A percentile compares a stretch with the other conserved stretches of the same genome.
Evolutionary conservation across 2,888 invertebrate genomes (phyloP).

Genomic region (Standfussiana lucernea): DNA sequence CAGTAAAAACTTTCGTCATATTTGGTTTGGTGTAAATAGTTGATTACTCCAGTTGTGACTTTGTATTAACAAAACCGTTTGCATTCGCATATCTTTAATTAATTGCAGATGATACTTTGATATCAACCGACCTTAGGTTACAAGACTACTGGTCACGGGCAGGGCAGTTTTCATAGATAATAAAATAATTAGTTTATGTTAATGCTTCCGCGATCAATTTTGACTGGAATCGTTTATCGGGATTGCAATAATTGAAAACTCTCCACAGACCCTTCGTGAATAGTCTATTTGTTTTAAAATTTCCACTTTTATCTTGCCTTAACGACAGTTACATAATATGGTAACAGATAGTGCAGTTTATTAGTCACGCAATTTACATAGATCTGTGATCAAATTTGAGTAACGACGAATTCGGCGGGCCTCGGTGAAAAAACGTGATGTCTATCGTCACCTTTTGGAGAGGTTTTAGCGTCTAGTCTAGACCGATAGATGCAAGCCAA

Average conservation of each 20-base stretch:
- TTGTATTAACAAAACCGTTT: conserved; percentile 58
- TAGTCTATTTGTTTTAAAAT: conserved; percentile 21
- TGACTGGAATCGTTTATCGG: conserved; percentile 27
- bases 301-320: conserved; percentile 29
- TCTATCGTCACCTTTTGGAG: conserved; percentile 58
- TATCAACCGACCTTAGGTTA: conserved; percentile 74
- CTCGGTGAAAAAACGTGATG: conserved; percentile 66
- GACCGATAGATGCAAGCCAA: conserved; percentile 59
- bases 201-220: conserved; percentile 71
- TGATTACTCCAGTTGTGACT: conserved; percentile 24
- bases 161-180: conserved; percentile 71
- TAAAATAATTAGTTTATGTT: conserved; percentile 66
- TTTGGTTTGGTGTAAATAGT: neutral
- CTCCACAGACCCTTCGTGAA: neutral
- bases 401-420: conserved; percentile 57
- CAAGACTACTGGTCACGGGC: conserved; percentile 75
- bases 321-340: conserved; percentile 64
- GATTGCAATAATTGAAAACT: conserved; percentile 33
- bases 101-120: conserved; percentile 63
- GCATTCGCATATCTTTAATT: conserved; percentile 61
- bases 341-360: conserved; percentile 59
- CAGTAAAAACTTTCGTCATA: neutral
- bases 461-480: conserved; percentile 66
- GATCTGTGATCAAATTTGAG: conserved; percentile 67
- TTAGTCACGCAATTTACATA: conserved; percentile 74